These are phyloP conservation scores for Plebejus melissa DNA, from an alignment of 2,888 invertebrate genomes.

Conservation along the genomic window DNA sequence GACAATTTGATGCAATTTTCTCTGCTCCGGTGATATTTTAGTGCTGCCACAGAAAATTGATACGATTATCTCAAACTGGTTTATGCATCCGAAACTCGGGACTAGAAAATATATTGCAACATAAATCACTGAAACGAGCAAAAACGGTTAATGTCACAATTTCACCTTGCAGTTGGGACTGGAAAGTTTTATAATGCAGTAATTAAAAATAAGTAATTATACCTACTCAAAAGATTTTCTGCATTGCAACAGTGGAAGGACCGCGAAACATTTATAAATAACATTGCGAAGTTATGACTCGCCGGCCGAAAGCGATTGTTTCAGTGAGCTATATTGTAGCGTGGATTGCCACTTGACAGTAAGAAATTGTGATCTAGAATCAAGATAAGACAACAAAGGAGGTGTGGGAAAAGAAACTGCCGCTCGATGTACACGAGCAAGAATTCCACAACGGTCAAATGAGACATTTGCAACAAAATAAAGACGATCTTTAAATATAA, in stretches of 20 bases:
- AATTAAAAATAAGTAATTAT: constrained; percentile 9
- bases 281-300: constrained; percentile 9
- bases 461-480: constrained; percentile 13
- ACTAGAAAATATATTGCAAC: not conserved
- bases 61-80: constrained; percentile 25
- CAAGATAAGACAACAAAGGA: constrained; percentile 6
- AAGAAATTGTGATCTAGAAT: constrained; percentile 18
- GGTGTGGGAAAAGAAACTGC: constrained; percentile 11
- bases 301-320: constrained; percentile 8
- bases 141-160: not conserved
- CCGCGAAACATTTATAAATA: constrained; percentile 12
- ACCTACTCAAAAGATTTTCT: constrained; percentile 1
- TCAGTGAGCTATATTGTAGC: constrained; percentile 13
- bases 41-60: constrained; percentile 29
- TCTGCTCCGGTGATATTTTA: constrained; percentile 32
- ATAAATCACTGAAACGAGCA: not conserved
- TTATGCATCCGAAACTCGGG: constrained; percentile 12
- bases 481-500: not conserved
- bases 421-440: constrained; percentile 1
- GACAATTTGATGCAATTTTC: constrained; percentile 39
- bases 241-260: not conserved
- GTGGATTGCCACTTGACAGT: constrained; percentile 13
- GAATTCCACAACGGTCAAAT: constrained; percentile 1
- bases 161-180: not conserved
- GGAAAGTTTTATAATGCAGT: constrained; percentile 12